Base-by-base conservation (phyloP, 2,888 invertebrate species). In the Polymixis lichenea region DNA sequence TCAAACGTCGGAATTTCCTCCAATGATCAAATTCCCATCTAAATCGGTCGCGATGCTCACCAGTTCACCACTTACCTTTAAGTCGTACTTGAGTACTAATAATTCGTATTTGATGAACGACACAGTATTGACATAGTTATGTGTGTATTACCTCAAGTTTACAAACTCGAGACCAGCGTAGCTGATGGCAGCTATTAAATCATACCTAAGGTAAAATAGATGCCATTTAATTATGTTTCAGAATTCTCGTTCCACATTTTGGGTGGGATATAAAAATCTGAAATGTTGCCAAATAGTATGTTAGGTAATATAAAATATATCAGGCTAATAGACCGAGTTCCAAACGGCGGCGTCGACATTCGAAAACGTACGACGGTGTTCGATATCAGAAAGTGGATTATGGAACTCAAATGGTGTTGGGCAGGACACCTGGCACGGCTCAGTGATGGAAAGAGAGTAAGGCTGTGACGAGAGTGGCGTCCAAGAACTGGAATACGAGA, bases 1-100 rank as follows among this genome's bases (percentile, higher is more conserved):
- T 77, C 62, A 69, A 79, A 72, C 46, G 56, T 22, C 22, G 58
- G 62, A 82, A 82, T 77, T 71, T 43, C 22, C 43, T 64, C 15
- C 22, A 25, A 28, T 71, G 13, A 77, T 67, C 53, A 49, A 71
- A 82, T 71, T 71, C 66, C 38, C 19, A 43, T 69, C 53, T 55
- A 32, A 75, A 70, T 75, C 43, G 43, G 49, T 9, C 11, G 25
- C 43, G 17, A 32, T 66, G 25, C 22, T 53, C 17, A 66, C 49
- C 15, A 46, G 15, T 15, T 58, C 17, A 56, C 55, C 19, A 46
- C 56, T 64, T 15, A 56, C 32, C n/a, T 17, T 0, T 55, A 74
- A 22, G 19, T 51, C 7, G 25, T 22, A 43, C 15, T 51, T 28
- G 19, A 4, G 13, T 38, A 71, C 15, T 25, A 66, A 49, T n/a